These are phyloP conservation scores for Tragulus kanchil DNA, from an alignment of 2,113 vertebrate genomes.

Conservation along the genomic window DNA sequence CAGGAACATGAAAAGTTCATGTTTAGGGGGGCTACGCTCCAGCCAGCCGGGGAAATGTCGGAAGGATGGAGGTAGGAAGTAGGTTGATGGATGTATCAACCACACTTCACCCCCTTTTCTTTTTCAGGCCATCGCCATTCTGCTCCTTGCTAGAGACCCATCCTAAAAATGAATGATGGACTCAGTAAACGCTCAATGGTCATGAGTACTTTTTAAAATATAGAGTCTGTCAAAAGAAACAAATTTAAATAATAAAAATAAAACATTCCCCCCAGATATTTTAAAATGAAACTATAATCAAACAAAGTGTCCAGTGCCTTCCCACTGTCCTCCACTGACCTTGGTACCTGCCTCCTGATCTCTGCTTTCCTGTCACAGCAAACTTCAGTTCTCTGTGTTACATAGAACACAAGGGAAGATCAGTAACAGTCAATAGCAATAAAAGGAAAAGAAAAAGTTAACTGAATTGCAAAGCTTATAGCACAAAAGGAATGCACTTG, in stretches of 20 bases:
- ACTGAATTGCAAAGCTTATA: not conserved
- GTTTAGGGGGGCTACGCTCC: accelerated
- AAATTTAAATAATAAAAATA: not conserved
- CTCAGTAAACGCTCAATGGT: not conserved
- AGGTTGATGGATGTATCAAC: accelerated
- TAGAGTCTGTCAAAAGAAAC: not conserved
- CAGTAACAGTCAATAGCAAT: not conserved
- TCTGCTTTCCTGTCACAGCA: not conserved
- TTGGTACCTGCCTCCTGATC: not conserved
- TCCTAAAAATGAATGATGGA: not conserved
- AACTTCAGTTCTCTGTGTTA: not conserved
- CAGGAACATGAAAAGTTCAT: not conserved
- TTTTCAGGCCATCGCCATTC: not conserved
- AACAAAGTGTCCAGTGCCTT: not conserved
- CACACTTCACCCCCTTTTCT: not conserved
- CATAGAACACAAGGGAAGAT: not conserved
- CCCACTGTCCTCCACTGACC: not conserved
- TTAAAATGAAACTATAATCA: not conserved
- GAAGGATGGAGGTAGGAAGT: not conserved
- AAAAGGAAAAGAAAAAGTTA: not conserved
- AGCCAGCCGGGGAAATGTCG: accelerated
- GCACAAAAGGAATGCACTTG: not conserved
- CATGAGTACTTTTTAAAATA: not conserved
- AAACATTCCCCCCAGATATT: not conserved
- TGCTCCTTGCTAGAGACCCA: not conserved